phyloP scores from a whole-genome alignment of 37 sponge, comb jelly and placozoan species.

The Geodia barretti region DNA sequence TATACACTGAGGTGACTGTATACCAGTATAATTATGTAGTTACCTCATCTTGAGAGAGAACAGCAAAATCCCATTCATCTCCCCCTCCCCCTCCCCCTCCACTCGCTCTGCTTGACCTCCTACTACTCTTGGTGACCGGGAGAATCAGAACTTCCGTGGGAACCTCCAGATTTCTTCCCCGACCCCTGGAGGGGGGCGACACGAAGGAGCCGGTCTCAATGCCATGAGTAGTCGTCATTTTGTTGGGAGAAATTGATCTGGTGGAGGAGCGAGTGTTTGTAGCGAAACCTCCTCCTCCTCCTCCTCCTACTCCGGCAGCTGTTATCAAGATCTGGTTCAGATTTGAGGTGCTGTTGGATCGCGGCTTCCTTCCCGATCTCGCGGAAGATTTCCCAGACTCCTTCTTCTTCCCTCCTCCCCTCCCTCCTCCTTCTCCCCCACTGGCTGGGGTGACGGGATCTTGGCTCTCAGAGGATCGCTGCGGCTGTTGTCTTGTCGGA shows the following conservation, averaged over 20 bases:
- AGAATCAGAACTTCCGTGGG: constrained; percentile 42
- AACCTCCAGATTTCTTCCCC: neutral
- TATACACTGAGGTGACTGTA: no score
- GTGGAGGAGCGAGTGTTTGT: neutral
- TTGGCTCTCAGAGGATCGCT: neutral
- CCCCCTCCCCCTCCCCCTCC: no score
- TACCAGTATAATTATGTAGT: neutral
- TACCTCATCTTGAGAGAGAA: constrained; percentile 53
- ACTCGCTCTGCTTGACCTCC: neutral
- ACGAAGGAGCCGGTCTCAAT: neutral
- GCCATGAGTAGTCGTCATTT: neutral
- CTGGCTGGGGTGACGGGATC: neutral
- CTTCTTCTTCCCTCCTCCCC: constrained; percentile 2
- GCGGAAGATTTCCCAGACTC: neutral
- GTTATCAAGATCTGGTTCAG: neutral
- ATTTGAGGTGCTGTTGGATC: neutral
- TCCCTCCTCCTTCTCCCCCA: neutral
- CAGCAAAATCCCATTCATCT: constrained; percentile 49
- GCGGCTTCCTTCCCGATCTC: neutral
- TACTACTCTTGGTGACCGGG: constrained; percentile 9
- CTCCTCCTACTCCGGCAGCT: no score
- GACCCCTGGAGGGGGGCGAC: neutral
- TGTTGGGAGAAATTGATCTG: neutral
- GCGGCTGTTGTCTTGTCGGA: neutral
- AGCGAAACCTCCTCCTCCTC: neutral